Base-by-base conservation (phyloP, 2,797 vertebrate species). In the Galaxias olidus region DNA sequence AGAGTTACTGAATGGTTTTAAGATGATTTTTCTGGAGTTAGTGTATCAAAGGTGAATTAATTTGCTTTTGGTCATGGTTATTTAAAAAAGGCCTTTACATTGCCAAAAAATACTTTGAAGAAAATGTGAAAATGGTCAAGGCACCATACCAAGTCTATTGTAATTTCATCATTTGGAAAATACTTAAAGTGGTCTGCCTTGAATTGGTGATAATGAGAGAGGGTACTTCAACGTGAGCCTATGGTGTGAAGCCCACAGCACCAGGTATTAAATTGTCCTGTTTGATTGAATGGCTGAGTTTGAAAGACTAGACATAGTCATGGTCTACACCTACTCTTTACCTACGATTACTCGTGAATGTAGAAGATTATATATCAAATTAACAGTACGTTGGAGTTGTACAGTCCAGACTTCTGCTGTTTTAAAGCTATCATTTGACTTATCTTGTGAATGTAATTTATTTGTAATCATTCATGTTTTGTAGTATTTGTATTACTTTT, bases 221-320 rank as follows among this genome's bases (percentile, higher is more conserved):
- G 48, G 53, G 57, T 69, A 63, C 71, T 76, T 76, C 66, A 74
- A 47, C 15, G 61, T 48, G 48, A 47, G 53, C 19, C 50, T 47
- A 47, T 63, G 60, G 40, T 51, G 48, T 40, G 43, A 51, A 63
- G 63, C 44, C 1, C 10, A 11, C 18, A 64, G 69, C 64, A 6
- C 30, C 30, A 51, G 68, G 59, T 45, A 17, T 9, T 30, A 5
- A 30, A 43, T 69, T 77, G 72, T 64, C 73, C 72, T 0, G 10
- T 30, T 40, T 18, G 55, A 43, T 55, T 66, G 71, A 72, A 65
- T 73, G 30, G 30, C 73, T 71, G 60, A 62, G 30, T 8, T 47
- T 7, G 30, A 30, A 59, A 4, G 65, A 77, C 81, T 77, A 80
- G 77, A 83, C 77, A 77, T 40, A 60, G 68, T 47, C 70, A 30